phyloP scores from a whole-genome alignment of 2,113 vertebrate species.

The Callipepla squamata region DNA sequence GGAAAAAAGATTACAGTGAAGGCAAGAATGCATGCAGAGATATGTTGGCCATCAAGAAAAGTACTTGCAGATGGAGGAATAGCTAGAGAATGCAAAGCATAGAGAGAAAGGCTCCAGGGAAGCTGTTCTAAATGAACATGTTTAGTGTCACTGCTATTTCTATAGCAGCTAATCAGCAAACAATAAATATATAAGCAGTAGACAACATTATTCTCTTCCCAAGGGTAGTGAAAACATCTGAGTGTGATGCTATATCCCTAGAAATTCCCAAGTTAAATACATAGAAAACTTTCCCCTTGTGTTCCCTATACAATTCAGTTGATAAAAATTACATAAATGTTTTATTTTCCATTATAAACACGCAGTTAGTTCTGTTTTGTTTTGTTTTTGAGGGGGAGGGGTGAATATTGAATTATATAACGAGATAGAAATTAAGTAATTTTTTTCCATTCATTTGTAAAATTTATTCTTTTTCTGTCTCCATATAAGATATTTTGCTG shows the following conservation, averaged over 20 bases:
- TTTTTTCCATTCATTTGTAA: not conserved
- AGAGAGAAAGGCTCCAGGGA: not conserved
- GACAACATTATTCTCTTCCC: not conserved
- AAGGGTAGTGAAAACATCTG: not conserved
- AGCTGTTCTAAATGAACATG: not conserved
- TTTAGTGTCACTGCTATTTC: slow-evolving; percentile 35
- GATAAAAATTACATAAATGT: not conserved
- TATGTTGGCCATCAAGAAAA: slow-evolving; percentile 14
- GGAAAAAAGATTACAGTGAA: not conserved
- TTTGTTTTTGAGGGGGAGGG: too few relatives aligned
- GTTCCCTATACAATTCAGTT: not conserved
- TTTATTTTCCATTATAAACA: not conserved
- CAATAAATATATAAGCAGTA: slow-evolving; percentile 14
- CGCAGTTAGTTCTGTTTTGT: not conserved
- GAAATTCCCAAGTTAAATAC: not conserved
- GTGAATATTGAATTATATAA: not conserved
- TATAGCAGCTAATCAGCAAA: slow-evolving; percentile 1
- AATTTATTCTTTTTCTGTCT: not conserved
- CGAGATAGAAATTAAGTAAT: not conserved
- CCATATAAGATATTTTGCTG: not conserved
- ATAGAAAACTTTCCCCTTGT: not conserved
- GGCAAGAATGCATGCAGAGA: not conserved
- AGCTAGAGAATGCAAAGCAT: not conserved
- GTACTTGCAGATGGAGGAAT: slow-evolving; percentile 47
- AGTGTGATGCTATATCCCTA: not conserved